Base-by-base conservation (phyloP, 2,113 vertebrate genomes). In the Aegotheles bennettii region DNA sequence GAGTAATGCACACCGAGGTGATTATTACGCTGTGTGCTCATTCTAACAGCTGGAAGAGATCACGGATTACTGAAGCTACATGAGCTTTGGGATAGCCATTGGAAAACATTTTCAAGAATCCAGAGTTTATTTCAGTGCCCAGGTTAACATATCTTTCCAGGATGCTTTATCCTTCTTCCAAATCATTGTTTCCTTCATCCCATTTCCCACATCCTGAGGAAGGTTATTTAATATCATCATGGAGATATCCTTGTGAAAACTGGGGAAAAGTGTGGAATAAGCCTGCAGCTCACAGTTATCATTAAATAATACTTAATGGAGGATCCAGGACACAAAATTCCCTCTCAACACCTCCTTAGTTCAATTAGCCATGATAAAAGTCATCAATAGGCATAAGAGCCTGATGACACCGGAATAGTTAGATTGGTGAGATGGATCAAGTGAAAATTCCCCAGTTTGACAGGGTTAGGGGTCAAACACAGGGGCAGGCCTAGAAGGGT, bases 21-120 rank as follows among this genome's bases (percentile, higher is more conserved):
- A 88, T 95, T 95, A 93, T 90, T 73, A 45, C 75, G 59, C 80
- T 26, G 33, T 57, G 57, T 35, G 60, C 80, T 96, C 87, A 60
- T 84, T 79, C 84, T 81, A 97, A 94, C 92, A 98, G 97, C 94
- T 97, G 96, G 95, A 97, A 97, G 35, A 96, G 76, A 97, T 97
- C 91, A 94, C 19, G 70, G 90, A 93, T 91, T 95, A 93, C 59
- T 81, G 65, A 86, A 87, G 51, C 35, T 92, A 94, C 90, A 90
- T n/a, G 76, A 90, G 95, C 71, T 97, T 88, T 76, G 74, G 90
- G 87, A 94, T 83, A 92, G 84, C 60, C 83, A 82, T 80, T 84
- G 93, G 29, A 94, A 76, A 84, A 90, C 29, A 25, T 93, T 95
- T 96, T 92, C 81, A 89, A 94, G 87, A 96, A 93, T 76, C 74